These are phyloP conservation scores for Archivesica marissinica DNA, from an alignment of 1,140 invertebrate species.

Conservation along the genomic window DNA sequence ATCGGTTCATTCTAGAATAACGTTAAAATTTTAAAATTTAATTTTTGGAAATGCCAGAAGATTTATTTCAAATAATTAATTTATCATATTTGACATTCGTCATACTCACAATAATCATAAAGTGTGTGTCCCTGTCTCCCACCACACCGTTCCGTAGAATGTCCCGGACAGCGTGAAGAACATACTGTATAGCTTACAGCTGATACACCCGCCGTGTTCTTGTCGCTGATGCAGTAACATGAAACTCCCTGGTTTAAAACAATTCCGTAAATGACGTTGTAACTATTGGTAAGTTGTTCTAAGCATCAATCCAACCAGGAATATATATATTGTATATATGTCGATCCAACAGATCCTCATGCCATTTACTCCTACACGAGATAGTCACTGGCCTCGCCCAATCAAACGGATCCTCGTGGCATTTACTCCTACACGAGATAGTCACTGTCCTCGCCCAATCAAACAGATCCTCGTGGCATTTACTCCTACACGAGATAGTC, in stretches of 20 bases:
- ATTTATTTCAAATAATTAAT: neutral
- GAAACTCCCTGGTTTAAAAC: neutral
- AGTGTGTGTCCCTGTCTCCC: neutral
- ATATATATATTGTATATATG: neutral
- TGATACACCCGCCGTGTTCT: neutral
- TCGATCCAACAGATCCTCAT: neutral
- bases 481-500: too few species aligned
- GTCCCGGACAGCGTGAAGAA: neutral
- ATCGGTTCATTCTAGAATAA: too few species aligned
- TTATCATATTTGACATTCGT: neutral
- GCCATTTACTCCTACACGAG: neutral
- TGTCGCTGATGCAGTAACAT: neutral
- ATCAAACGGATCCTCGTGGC: neutral
- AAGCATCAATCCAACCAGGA: neutral
- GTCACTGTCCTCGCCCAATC: too few species aligned
- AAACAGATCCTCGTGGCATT: neutral
- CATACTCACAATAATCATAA: slow-evolving; percentile 30
- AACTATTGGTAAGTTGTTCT: neutral
- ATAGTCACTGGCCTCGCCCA: neutral
- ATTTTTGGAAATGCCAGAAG: neutral
- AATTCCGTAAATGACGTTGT: neutral
- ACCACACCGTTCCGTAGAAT: neutral
- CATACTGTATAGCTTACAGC: neutral
- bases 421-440: too few species aligned
- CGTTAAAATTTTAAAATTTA: too few species aligned